Evolutionary conservation across 2,888 invertebrate species (phyloP).

Genomic region (Athalia circularis): DNA sequence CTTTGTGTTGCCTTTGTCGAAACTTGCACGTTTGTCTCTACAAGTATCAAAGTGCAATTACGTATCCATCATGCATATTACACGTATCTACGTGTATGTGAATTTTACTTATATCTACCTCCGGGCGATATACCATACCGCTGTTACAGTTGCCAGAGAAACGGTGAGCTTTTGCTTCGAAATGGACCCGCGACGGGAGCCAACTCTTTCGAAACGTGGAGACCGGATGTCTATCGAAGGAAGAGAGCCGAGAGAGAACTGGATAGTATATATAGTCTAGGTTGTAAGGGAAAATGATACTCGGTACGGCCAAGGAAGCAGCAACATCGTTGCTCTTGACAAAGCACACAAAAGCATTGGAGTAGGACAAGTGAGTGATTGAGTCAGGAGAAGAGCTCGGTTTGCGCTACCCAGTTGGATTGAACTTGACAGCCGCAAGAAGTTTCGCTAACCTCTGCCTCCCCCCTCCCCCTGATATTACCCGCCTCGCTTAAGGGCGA

Average conservation of each 20-base stretch:
- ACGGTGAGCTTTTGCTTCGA: not conserved
- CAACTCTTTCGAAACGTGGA: no score
- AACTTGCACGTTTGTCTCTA: constrained; percentile 34
- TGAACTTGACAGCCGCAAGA: constrained; percentile 45
- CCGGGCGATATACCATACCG: no score
- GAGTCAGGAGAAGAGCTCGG: constrained; percentile 39
- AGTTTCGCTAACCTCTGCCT: constrained; percentile 44
- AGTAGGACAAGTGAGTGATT: constrained; percentile 46
- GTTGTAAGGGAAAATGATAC: not conserved
- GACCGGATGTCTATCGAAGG: no score
- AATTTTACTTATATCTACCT: not conserved
- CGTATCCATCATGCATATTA: not conserved
- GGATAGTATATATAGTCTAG: no score
- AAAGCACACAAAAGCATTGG: constrained; percentile 45
- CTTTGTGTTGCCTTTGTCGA: constrained; percentile 44
- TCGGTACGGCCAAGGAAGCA: not conserved
- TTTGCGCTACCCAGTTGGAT: constrained; percentile 40
- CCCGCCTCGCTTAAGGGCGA: constrained; percentile 31
- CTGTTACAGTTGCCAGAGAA: no score
- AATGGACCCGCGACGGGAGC: not conserved
- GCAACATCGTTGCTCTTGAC: constrained; percentile 44
- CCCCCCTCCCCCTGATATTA: constrained; percentile 15
- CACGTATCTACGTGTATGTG: not conserved
- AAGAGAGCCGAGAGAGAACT: no score
- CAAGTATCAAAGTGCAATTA: constrained; percentile 35